Evolutionary conservation across 35 echinoderm and acorn worm species (phyloP).

Genomic region (Heliocidaris erythrogramma): DNA sequence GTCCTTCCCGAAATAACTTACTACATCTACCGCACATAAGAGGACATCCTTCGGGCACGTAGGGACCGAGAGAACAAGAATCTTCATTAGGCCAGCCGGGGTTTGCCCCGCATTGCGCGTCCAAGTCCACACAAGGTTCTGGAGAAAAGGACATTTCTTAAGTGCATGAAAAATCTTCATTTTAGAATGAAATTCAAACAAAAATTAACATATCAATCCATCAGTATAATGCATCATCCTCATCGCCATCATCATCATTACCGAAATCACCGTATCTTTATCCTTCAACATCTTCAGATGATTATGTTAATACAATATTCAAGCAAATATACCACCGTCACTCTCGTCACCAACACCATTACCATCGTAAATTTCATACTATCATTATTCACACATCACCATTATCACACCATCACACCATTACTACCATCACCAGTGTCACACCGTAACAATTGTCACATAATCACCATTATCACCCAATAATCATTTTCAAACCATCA

Average conservation of each 20-base stretch:
- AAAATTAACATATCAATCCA: too few relatives aligned
- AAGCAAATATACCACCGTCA: not conserved
- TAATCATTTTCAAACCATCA: not conserved
- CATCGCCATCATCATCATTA: too few relatives aligned
- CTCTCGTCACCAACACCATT: not conserved
- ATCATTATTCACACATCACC: not conserved
- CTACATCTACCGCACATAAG: slow-evolving; percentile 86
- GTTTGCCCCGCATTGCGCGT: slow-evolving; percentile 60
- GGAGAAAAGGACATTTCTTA: not conserved
- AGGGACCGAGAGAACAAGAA: slow-evolving; percentile 15
- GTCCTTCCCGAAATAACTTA: slow-evolving; percentile 50
- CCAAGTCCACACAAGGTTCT: slow-evolving; percentile 69
- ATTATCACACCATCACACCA: not conserved
- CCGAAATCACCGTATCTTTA: too few relatives aligned
- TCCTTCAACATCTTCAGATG: not conserved
- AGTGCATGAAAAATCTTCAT: too few relatives aligned
- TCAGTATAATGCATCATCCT: too few relatives aligned
- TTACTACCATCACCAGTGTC: not conserved
- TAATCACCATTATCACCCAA: not conserved
- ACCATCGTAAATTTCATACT: not conserved
- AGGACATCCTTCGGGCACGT: slow-evolving; percentile 72
- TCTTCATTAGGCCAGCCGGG: slow-evolving; percentile 66
- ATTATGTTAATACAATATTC: too few relatives aligned
- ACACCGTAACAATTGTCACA: not conserved
- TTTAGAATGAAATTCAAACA: too few relatives aligned